Conservation (phyloP, 1,140 invertebrate species). For the Sminthurinus signatus region DNA sequence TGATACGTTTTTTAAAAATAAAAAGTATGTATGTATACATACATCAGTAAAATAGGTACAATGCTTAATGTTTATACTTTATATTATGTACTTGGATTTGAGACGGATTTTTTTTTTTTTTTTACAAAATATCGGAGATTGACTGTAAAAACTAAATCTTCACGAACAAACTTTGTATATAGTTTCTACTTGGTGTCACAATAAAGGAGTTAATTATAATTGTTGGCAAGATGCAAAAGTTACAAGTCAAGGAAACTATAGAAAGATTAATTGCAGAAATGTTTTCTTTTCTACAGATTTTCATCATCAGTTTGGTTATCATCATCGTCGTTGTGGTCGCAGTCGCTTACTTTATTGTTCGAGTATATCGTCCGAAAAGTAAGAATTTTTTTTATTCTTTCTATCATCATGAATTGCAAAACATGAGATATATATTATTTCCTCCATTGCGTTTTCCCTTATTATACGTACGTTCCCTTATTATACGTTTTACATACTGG, state of each 20-base stretch:
- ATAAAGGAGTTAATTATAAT: background rate
- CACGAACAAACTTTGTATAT: background rate
- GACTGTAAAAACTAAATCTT: background rate
- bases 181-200: background rate
- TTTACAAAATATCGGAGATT: background rate
- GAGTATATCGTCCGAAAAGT: constrained; percentile 19
- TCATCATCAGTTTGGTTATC: constrained; percentile 9
- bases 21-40: too few relatives aligned
- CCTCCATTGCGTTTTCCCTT: too few relatives aligned
- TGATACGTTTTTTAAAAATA: too few relatives aligned
- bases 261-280: background rate
- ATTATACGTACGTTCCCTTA: too few relatives aligned
- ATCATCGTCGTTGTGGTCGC: constrained; percentile 7
- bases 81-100: too few relatives aligned
- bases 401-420: background rate
- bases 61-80: too few relatives aligned
- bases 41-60: too few relatives aligned
- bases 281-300: constrained; percentile 16
- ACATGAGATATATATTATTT: background rate
- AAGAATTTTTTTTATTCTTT: constrained; percentile 5
- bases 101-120: too few relatives aligned
- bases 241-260: too few relatives aligned
- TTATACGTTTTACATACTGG: too few relatives aligned
- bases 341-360: constrained; percentile 9
- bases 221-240: too few relatives aligned